These are phyloP conservation scores for Oncorhynchus clarkii DNA, from an alignment of 2,113 vertebrate genomes.

Conservation along the genomic window DNA sequence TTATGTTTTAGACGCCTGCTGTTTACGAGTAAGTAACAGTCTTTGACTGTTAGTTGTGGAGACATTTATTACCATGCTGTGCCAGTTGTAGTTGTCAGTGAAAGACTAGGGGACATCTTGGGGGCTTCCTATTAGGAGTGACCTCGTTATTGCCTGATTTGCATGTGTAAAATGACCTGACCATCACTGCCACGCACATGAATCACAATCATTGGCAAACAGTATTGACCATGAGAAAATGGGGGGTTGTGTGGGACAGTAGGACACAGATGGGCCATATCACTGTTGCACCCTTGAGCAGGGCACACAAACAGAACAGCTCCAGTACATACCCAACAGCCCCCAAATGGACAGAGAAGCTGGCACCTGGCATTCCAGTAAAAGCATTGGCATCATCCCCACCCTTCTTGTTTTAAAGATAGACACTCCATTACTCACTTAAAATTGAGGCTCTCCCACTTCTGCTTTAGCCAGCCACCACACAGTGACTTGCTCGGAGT, in stretches of 20 bases:
- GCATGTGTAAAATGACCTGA: not conserved
- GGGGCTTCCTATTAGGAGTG: constrained; percentile 46
- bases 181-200: not conserved
- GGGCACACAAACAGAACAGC: not conserved
- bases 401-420: constrained; percentile 28
- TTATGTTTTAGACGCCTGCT: constrained; percentile 24
- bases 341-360: constrained; percentile 8
- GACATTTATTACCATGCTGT: constrained; percentile 37
- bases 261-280: constrained; percentile 25
- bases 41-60: constrained; percentile 42
- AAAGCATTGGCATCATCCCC: constrained; percentile 38
- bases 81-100: constrained; percentile 17
- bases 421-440: constrained; percentile 67
- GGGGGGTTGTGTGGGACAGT: constrained; percentile 6
- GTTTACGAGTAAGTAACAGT: constrained; percentile 37
- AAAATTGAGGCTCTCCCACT: constrained; percentile 70
- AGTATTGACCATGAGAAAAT: not conserved
- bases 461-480: constrained; percentile 53
- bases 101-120: constrained; percentile 33
- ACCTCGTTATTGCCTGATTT: constrained; percentile 29
- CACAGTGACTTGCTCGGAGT: constrained; percentile 58
- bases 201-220: constrained; percentile 4
- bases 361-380: constrained; percentile 40
- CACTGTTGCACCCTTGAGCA: not conserved
- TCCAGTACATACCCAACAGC: constrained; percentile 31